phyloP scores from a whole-genome alignment of 2,797 vertebrate species.

The Merluccius polli region DNA sequence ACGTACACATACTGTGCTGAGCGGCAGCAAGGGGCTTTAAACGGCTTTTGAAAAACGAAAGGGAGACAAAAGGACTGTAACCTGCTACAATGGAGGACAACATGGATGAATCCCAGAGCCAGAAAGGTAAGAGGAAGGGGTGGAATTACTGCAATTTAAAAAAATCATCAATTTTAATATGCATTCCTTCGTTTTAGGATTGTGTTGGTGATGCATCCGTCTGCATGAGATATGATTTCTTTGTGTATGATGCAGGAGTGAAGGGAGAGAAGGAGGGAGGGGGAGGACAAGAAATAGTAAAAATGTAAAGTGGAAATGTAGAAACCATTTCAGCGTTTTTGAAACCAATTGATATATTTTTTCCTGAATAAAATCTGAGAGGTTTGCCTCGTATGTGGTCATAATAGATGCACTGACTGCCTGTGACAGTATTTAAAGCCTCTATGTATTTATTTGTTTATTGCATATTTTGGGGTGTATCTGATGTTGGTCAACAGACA shows the following conservation, averaged over 20 bases:
- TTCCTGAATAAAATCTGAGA: conserved; percentile 2
- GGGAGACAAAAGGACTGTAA: conserved; percentile 66
- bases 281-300: background rate
- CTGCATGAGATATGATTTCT: conserved; percentile 31
- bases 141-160: background rate
- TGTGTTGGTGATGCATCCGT: conserved; percentile 33
- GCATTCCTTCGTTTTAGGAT: conserved; percentile 38
- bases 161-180: conserved; percentile 25
- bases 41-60: conserved; percentile 42
- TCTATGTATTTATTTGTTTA: conserved; percentile 1
- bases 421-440: background rate
- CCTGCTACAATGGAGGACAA: conserved; percentile 90
- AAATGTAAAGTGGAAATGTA: background rate
- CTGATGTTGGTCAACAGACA: background rate
- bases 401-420: background rate
- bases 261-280: conserved; percentile 13
- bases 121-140: conserved; percentile 86
- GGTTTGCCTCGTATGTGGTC: background rate
- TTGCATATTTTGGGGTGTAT: background rate
- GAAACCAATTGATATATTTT: background rate
- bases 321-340: background rate
- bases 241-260: conserved; percentile 43
- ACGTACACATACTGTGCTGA: conserved; percentile 48
- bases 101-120: conserved; percentile 96
- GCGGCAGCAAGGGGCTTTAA: conserved; percentile 61